phyloP scores from a whole-genome alignment of 2,113 vertebrate species.

The Lynx canadensis region DNA sequence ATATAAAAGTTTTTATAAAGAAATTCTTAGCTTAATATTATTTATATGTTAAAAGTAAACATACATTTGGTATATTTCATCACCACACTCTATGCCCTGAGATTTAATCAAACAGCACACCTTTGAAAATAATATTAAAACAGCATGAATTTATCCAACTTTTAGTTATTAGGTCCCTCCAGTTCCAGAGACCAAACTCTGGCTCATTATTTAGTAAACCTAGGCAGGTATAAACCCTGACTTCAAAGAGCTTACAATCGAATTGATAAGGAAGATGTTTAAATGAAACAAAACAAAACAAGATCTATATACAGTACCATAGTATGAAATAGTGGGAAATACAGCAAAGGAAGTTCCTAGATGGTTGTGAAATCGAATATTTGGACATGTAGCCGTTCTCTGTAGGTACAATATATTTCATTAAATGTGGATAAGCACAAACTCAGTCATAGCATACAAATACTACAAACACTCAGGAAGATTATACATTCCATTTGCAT shows the following conservation, averaged over 20 bases:
- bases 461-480: not conserved
- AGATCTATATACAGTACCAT: not conserved
- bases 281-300: not conserved
- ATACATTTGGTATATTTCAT: not conserved
- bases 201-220: not conserved
- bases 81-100: not conserved
- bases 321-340: not conserved
- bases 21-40: not conserved
- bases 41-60: not conserved
- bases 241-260: not conserved
- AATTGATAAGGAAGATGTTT: not conserved
- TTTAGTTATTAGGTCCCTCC: not conserved
- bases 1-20: not conserved
- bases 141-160: not conserved
- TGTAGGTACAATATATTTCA: not conserved
- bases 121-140: not conserved
- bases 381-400: not conserved
- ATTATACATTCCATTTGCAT: not conserved
- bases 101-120: not conserved
- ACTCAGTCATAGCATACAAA: not conserved
- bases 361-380: not conserved
- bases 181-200: not conserved
- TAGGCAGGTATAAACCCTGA: not conserved
- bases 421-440: not conserved
- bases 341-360: not conserved